Evolutionary conservation across 2,888 invertebrate genomes (phyloP), one percentile per base, ranked within the genome.

Genomic region (Hylaea fasciaria): DNA sequence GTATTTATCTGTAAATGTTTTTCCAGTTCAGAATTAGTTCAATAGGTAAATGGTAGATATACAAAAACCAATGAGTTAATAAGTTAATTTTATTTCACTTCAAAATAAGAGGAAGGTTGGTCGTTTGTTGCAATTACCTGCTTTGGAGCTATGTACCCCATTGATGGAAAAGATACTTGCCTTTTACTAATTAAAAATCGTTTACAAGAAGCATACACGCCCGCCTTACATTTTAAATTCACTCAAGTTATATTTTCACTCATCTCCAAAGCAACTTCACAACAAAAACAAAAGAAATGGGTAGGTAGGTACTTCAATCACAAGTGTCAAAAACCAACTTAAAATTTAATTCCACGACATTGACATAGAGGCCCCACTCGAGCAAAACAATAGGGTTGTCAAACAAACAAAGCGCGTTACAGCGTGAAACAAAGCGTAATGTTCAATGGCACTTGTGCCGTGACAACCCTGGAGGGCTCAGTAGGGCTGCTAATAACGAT

Each of bases 321-420:
- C 68, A 73, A 71, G 71, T 64, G 73, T 66, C 68, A 71, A 65
- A 69, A 62, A 71, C 72, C 69, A 71, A 68, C 70, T 72, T 69
- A 68, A 74, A 73, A 74, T 71, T 66, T 71, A 76, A 77, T 77
- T 73, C 70, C 70, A 62, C 73, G 82, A 82, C 78, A 75, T 78
- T 82, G 83, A 81, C 77, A 72, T 71, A 83, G 77, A 66, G 70
- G 76, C 72, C 72, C 83, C 82, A 56, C 61, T 69, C 61, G 67
- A 71, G 69, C 39, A 81, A 82, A 84, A 83, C 85, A 85, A 82
- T 82, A 79, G 79, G 80, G 80, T 73, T 81, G 80, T 74, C 81
- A 78, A 74, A 74, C 80, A 81, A 85, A 86, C 83, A 85, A 73
- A 80, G 72, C 75, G 69, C 73, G 72, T 70, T 71, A 68, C 65